Base-by-base conservation (phyloP, 2,113 vertebrate species). In the Acrocephalus arundinaceus region DNA sequence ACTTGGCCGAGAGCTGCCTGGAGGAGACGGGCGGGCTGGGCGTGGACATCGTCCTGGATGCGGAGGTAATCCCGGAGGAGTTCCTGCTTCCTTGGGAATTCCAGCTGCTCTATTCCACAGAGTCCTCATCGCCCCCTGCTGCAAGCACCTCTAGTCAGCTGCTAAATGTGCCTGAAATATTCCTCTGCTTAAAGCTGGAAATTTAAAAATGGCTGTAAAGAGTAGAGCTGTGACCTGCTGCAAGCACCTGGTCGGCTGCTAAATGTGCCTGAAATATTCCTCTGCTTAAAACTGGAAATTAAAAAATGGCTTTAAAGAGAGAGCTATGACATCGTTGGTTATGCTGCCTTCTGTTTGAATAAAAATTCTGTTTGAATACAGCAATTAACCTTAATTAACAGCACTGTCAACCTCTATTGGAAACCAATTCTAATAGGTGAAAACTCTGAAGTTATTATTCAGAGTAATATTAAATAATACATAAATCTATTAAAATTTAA, bases 11-110 rank as follows among this genome's bases (percentile, higher is more conserved):
- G 27, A 98, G 97, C 49, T 99, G 99, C 79, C 89, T 99, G 96
- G 99, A 99, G 97, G 99, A 99, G 97, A 99, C 99, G 0, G 99
- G 99, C 28, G 99, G 99, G 83, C 98, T 99, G 51, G 99, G 99
- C 71, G 98, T 99, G 75, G 99, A 99, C 83, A 98, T 99, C 31
- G 97, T 99, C 17, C 85, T 99, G 30, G 99, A 99, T 89, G 98
- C 61, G 99, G 99, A 99, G 99, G 85, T 88, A n/a, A n/a, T 6
- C 15, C 15, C 2, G 1, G 27, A 4, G 31, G 11, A 4, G 6
- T 1, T 12, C 19, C 46, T 25, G 46, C 3, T 22, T 4, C 54
- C 54, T 4, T 1, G 54, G 55, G 31, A n/a, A 33, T 57, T 12
- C 52, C 27, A 27, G 15, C 37, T 39, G 37, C 37, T 39, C 37